Evolutionary conservation across 2,113 vertebrate species (phyloP), one percentile per base, ranked within the genome.

Genomic region (Cyprinus carpio): DNA sequence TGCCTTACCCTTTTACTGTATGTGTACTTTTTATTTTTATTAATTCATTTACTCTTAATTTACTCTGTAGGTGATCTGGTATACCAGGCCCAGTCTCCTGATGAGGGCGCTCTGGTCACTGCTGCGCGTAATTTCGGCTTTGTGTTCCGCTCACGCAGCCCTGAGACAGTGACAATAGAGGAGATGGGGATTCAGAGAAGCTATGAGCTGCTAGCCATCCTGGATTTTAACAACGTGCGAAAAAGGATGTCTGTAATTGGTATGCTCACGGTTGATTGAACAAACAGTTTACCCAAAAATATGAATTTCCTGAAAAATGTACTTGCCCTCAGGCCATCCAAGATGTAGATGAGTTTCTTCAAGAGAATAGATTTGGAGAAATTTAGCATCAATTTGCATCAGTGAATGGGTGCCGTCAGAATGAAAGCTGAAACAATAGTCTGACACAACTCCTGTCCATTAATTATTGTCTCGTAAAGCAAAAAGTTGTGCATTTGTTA

Each of bases 241-340:
- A 99, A 99, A 88, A 94, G 98, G 90, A 99, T 99, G 98, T 99
- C 98, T 11, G 97, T 99, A 84, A 97, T 99, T 58, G 97, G 97
- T 99, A 89, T 46, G 71, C 31, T 11, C 34, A 54, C 16, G 29
- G 6, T 7, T 56, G 18, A 1, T 23, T 60, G 20, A 60, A 60
- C 56, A n/a, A 60, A 60, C 20, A 60, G 56, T 23, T 60, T 9
- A n/a, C 20, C 23, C 8, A n/a, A 3, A 56, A 58, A n/a, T n/a
- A 2, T 10, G 0, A n/a, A 58, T 58, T 10, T n/a, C 2, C 23
- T 58, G 56, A 60, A 60, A 60, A 60, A 60, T n/a, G 20, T 10
- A 60, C 56, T 60, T 8, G 0, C 56, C 56, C 0, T 60, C 56
- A 60, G 56, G 20, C 56, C 2, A n/a, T 58, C 56, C 56, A 10